These are phyloP conservation scores for Antheraea pernyi DNA, from an alignment of 1,140 invertebrate species.

Conservation along the genomic window DNA sequence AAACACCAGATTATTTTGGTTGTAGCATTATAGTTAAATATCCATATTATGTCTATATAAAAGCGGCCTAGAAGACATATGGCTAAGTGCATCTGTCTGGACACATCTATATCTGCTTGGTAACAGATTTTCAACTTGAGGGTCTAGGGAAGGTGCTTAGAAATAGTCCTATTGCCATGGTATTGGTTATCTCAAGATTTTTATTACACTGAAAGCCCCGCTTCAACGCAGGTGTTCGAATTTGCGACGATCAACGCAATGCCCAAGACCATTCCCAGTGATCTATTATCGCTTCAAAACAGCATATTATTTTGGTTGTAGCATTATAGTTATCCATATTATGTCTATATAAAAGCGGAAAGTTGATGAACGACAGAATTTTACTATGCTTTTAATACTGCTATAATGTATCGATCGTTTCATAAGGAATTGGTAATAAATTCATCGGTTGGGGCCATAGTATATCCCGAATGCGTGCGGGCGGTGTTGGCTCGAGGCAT, in stretches of 20 bases:
- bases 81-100: too few species aligned
- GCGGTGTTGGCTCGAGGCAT: slow-evolving; percentile 16
- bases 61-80: not conserved
- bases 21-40: not conserved
- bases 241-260: too few species aligned
- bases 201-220: too few species aligned
- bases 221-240: too few species aligned
- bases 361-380: slow-evolving; percentile 22
- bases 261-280: too few species aligned
- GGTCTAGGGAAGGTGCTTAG: too few species aligned
- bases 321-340: not conserved
- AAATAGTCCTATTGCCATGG: too few species aligned
- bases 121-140: too few species aligned
- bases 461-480: slow-evolving; percentile 17
- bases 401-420: slow-evolving; percentile 52
- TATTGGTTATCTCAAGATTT: too few species aligned
- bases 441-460: slow-evolving; percentile 58
- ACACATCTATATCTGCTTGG: too few species aligned
- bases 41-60: slow-evolving; percentile 13
- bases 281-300: too few species aligned
- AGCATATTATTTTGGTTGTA: not conserved
- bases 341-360: slow-evolving; percentile 17
- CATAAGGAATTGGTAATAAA: slow-evolving; percentile 63
- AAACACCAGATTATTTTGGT: not conserved
- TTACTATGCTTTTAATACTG: slow-evolving; percentile 52